A percentile compares a stretch with the other conserved stretches of the same genome.
These are phyloP conservation scores for Catajapyx aquilonaris DNA, from an alignment of 1,140 invertebrate species.

Conservation along the genomic window DNA sequence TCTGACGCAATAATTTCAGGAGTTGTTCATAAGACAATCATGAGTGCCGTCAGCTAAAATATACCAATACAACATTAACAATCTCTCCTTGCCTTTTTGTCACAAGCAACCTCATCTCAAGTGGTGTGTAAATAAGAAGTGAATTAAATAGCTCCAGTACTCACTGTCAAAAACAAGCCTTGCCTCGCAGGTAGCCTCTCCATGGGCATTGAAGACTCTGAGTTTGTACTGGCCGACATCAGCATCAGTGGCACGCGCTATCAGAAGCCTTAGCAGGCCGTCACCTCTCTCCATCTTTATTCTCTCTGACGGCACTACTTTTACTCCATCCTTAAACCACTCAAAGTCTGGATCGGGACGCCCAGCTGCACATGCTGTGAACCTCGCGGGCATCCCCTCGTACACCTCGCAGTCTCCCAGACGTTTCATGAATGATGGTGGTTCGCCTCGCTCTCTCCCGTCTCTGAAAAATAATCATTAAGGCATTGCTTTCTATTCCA, in stretches of 20 bases:
- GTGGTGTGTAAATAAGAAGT: too few relatives aligned
- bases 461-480: too few relatives aligned
- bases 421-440: constrained; percentile 69
- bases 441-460: constrained; percentile 48
- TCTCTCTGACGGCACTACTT: constrained; percentile 54
- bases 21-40: too few relatives aligned
- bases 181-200: constrained; percentile 59
- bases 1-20: too few relatives aligned
- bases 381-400: constrained; percentile 70
- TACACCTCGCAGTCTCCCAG: constrained; percentile 73
- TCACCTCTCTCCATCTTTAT: constrained; percentile 55
- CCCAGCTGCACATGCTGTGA: constrained; percentile 70
- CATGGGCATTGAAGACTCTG: constrained; percentile 59
- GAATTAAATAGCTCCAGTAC: constrained; percentile 19
- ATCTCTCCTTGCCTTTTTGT: too few relatives aligned
- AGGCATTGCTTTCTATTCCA: too few relatives aligned
- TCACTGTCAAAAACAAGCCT: constrained; percentile 62
- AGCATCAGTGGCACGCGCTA: constrained; percentile 36
- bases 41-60: too few relatives aligned
- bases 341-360: constrained; percentile 65
- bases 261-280: constrained; percentile 33
- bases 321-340: constrained; percentile 60
- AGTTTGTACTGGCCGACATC: constrained; percentile 68
- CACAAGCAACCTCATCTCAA: too few relatives aligned
- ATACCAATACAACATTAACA: too few relatives aligned